Evolutionary conservation across 2,888 invertebrate species (phyloP), one percentile per base, ranked within the genome.

Genomic region (Tetropium fuscum): DNA sequence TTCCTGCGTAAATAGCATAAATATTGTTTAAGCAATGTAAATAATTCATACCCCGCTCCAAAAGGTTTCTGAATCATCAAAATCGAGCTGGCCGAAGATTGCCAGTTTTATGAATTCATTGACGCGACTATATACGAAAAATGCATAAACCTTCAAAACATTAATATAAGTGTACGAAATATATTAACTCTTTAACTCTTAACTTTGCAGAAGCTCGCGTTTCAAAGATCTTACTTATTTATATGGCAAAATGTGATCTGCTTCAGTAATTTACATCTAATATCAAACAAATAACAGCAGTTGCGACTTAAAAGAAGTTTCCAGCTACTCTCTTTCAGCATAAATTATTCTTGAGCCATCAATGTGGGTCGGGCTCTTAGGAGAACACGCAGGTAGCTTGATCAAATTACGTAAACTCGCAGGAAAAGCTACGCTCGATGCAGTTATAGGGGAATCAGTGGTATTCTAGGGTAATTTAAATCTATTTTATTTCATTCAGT

Each of bases 291-390:
- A 65, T 65, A 64, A 64, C 55, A 49, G 60, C 57, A 56, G 25
- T 56, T 58, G 47, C 55, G 58, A 65, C 61, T 68, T 61, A 66
- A 60, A 58, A 72, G 71, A 75, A 78, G 68, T 77, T 76, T 77
- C 74, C 73, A 77, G 74, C 73, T 70, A 74, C 77, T 76, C 74
- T 78, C 75, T 73, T 74, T 73, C 69, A 60, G 63, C 68, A 79
- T 79, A 76, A 79, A 78, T 79, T 73, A 79, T 78, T 78, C 78
- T 70, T 63, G 64, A 71, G 69, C 74, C 78, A 77, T 78, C 78
- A 75, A 77, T 74, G 75, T 70, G 70, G 75, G 69, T 69, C 63
- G 67, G 72, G 76, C 77, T 78, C 72, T 76, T 76, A 77, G 67
- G 62, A 67, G 62, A 74, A 73, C 71, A 73, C 72, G 71, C 72